A percentile compares a stretch with the other conserved stretches of the same genome.
These are phyloP conservation scores for Erpetoichthys calabaricus DNA, from an alignment of 2,797 vertebrate species.

Conservation along the genomic window DNA sequence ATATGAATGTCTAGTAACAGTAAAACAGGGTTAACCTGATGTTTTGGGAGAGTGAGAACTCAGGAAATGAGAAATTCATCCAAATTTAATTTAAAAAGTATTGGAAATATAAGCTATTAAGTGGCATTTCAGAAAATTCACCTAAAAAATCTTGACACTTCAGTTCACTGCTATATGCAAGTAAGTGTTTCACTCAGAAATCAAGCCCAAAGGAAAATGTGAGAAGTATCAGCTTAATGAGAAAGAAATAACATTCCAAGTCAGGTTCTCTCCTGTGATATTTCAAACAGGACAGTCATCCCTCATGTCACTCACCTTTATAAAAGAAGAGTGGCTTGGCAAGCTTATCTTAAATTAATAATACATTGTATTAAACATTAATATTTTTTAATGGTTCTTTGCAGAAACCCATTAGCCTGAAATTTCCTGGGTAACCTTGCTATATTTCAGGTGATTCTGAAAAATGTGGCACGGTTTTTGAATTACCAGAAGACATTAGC, in stretches of 20 bases:
- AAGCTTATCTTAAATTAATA: slow-evolving; percentile 50
- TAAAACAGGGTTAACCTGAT: background rate
- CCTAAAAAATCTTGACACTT: no score
- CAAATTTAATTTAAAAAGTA: slow-evolving; percentile 4
- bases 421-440: slow-evolving; percentile 41
- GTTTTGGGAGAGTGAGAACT: background rate
- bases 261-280: no score
- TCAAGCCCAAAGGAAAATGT: no score
- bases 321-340: slow-evolving; percentile 35
- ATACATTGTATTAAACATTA: slow-evolving; percentile 32
- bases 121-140: no score
- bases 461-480: slow-evolving; percentile 16
- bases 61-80: slow-evolving; percentile 3
- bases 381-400: slow-evolving; percentile 27
- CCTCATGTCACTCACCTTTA: background rate
- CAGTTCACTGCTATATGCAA: no score
- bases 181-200: no score
- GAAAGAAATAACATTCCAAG: no score
- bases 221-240: no score
- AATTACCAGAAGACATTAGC: slow-evolving; percentile 14
- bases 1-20: no score
- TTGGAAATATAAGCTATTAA: background rate
- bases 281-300: no score
- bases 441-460: slow-evolving; percentile 24
- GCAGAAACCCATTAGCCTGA: slow-evolving; percentile 26